Evolutionary conservation across 1,140 invertebrate genomes (phyloP), one percentile per base, ranked within the genome.

Genomic region (Drosophila funebris): DNA sequence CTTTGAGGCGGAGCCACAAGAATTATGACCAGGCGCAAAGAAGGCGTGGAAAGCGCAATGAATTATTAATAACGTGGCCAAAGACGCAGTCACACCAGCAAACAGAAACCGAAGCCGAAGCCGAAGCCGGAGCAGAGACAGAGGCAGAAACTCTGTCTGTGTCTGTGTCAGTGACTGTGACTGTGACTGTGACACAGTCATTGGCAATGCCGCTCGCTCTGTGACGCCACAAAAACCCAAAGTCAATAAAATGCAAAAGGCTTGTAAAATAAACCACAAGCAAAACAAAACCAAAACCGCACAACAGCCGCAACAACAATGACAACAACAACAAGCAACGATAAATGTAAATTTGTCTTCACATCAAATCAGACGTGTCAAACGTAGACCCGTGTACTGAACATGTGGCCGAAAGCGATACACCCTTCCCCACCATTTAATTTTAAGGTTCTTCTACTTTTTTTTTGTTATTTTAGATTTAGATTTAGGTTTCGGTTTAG

Each of bases 11-110:
- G 60, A 61, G 69, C 81, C 63, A 54, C 63, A 84, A 74, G 69
- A 81, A 84, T 84, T 80, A 84, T 84, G 77, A 68, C 27, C 31
- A 36, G 39, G 60, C 72, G 64, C 70, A 39, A 85, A 77, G 71
- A 78, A 80, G 76, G 77, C 81, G 81, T 76, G 73, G 81, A 85
- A 85, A 80, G 73, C 64, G 64, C 81, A 77, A 84, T 85, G 81
- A 84, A 85, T 84, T 85, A 84, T 85, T 84, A 81, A 84, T 80
- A 78, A 76, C 43, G 27, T 54, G 39, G 36, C 16, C 60, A 20
- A 50, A 62, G 33, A 27, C 20, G 31, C 58, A 63, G 29, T 37
- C 50, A 31, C 20, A 46, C 16, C 16, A 24, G 13, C 0, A 1
- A 41, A 18, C 14, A 50, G 18, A 24, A 7, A 29, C 11, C 43